A percentile compares a stretch with the other conserved stretches of the same genome.
phyloP scores from a whole-genome alignment of 2,888 invertebrate species.

The Emesis furor region DNA sequence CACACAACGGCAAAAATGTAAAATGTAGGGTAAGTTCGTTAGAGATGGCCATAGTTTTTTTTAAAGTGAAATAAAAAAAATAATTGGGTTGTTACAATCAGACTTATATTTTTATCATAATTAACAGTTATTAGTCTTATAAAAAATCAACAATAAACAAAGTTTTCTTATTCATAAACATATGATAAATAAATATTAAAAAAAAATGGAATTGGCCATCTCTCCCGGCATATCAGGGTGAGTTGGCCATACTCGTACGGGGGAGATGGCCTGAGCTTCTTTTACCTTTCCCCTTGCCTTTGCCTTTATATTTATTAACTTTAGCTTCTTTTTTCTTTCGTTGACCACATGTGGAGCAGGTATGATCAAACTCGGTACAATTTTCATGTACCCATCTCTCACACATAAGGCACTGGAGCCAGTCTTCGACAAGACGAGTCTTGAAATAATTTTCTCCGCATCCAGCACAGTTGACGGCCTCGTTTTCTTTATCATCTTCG shows the following conservation, averaged over 20 bases:
- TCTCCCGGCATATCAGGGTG: neutral
- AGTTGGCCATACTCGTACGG: neutral
- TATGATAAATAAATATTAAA: neutral
- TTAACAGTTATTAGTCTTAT: neutral
- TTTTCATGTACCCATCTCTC: constrained; percentile 1
- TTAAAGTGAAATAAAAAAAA: too few species aligned
- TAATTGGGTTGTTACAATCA: too few species aligned
- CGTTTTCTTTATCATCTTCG: neutral
- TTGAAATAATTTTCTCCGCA: neutral
- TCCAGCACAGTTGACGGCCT: neutral
- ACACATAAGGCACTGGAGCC: neutral
- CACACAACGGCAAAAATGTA: too few species aligned
- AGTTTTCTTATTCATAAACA: neutral
- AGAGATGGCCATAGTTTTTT: too few species aligned
- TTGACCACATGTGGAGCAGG: neutral
- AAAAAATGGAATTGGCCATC: neutral
- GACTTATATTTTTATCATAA: too few species aligned
- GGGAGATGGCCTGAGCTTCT: neutral
- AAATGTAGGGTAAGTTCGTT: too few species aligned
- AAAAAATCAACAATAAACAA: neutral
- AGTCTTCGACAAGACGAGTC: neutral
- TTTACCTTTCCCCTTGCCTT: neutral
- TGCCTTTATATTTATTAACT: neutral
- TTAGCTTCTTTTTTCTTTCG: neutral
- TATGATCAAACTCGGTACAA: neutral